Evolutionary conservation across 2,888 invertebrate genomes (phyloP).

Genomic region (Nephrotoma flavescens): DNA sequence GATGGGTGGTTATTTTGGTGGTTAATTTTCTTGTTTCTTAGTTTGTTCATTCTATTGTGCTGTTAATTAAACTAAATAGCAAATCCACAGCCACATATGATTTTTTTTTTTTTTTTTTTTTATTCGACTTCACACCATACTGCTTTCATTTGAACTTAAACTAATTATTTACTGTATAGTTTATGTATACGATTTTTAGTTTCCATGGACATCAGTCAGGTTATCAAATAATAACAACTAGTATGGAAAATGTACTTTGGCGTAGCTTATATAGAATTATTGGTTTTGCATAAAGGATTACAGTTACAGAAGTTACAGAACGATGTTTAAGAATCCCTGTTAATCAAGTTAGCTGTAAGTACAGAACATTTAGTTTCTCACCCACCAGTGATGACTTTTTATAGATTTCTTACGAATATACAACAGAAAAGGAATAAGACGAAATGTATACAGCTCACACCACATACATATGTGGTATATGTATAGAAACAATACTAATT

Average conservation of each 20-base stretch:
- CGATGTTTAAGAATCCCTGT: not conserved
- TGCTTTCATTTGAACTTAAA: not conserved
- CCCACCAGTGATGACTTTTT: not conserved
- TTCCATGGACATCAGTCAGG: not conserved
- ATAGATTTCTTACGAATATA: not conserved
- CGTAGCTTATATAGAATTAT: not conserved
- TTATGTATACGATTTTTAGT: not conserved
- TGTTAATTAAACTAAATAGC: not conserved
- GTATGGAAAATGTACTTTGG: not conserved
- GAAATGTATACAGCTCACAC: not conserved
- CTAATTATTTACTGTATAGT: not conserved
- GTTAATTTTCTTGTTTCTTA: not conserved
- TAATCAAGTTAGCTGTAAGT: not conserved
- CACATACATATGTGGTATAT: not conserved
- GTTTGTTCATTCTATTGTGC: not conserved
- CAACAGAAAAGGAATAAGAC: not conserved
- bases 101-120: not conserved
- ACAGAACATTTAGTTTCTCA: not conserved
- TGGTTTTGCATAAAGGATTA: not conserved
- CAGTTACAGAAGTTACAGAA: not conserved
- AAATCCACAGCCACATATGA: not conserved
- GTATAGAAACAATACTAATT: not conserved
- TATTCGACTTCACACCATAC: not conserved
- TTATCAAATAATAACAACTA: not conserved
- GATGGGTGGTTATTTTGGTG: not conserved